phyloP scores from a whole-genome alignment of 2,888 invertebrate species.

The Ischnura elegans region DNA sequence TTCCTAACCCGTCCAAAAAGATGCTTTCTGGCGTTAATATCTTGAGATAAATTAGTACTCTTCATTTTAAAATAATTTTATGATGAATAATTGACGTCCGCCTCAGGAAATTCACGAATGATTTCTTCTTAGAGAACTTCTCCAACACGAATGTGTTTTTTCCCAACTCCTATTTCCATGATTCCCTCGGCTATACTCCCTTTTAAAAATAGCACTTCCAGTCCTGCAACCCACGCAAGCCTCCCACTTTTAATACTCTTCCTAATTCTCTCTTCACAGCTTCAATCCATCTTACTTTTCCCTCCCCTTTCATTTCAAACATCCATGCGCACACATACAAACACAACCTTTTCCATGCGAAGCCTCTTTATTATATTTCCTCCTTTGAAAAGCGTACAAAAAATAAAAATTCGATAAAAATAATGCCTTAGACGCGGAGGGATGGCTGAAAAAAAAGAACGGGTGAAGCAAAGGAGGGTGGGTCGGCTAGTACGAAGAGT shows the following conservation, averaged over 20 bases:
- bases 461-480: background rate
- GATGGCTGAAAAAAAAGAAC: background rate
- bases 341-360: background rate
- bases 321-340: background rate
- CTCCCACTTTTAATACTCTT: background rate
- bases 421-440: background rate
- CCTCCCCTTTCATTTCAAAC: background rate
- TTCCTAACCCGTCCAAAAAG: too few species aligned
- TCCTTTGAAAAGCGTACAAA: constrained; percentile 30
- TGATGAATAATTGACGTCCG: too few species aligned
- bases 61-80: too few species aligned
- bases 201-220: background rate
- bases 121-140: too few species aligned
- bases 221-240: background rate
- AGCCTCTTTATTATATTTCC: constrained; percentile 48
- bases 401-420: background rate
- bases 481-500: background rate
- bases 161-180: background rate
- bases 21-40: too few species aligned
- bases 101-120: too few species aligned
- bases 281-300: background rate
- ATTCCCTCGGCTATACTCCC: background rate
- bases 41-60: too few species aligned
- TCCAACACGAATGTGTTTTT: too few species aligned
- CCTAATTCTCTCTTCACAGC: background rate